Evolutionary conservation across 2,888 invertebrate species (phyloP).

Genomic region (Aphodius granarius): DNA sequence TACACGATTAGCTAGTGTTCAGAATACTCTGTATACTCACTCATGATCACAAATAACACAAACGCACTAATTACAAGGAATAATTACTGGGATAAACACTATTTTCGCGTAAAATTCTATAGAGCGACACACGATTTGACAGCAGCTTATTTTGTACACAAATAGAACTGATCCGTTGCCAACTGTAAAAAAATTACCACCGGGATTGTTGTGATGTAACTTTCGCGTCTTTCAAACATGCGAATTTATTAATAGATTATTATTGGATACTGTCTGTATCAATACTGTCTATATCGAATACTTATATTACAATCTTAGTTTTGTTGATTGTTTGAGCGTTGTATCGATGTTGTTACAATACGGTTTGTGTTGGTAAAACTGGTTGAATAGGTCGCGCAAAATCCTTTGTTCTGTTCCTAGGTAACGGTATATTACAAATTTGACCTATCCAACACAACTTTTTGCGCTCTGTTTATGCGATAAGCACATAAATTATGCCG

Average conservation of each 20-base stretch:
- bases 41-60: slow-evolving; percentile 38
- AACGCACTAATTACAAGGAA: neutral
- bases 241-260: neutral
- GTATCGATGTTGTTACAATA: neutral
- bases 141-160: slow-evolving; percentile 12
- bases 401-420: slow-evolving; percentile 12
- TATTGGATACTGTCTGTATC: no score
- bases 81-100: neutral
- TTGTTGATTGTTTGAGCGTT: no score
- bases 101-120: neutral
- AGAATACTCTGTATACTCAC: slow-evolving; percentile 43
- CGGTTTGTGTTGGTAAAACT: slow-evolving; percentile 1
- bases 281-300: no score
- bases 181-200: neutral
- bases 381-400: slow-evolving; percentile 3
- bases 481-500: no score
- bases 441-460: no score
- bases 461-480: neutral
- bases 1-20: slow-evolving; percentile 45
- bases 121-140: neutral
- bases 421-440: no score
- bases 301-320: no score
- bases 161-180: slow-evolving; percentile 3
- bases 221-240: neutral
- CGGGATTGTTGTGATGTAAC: neutral